phyloP scores from a whole-genome alignment of 2,888 invertebrate species.

The Noctua comes region DNA sequence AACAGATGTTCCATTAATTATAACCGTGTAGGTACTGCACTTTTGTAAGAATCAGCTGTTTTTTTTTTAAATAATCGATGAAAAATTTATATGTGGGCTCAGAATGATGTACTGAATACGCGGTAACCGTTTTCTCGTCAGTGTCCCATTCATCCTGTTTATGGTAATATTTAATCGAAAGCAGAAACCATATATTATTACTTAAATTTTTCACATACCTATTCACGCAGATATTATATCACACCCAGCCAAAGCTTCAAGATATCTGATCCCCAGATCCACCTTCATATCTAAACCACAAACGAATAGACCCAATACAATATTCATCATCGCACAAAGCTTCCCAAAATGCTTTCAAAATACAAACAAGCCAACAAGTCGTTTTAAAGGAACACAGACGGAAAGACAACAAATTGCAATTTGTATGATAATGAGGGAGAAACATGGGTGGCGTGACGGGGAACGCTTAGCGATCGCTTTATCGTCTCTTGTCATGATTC shows the following conservation, averaged over 20 bases:
- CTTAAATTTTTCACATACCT: no score
- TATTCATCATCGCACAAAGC: slow-evolving; percentile 44
- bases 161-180: no score
- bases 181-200: no score
- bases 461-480: slow-evolving; percentile 60
- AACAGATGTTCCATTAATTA: no score
- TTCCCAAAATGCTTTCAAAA: slow-evolving; percentile 41
- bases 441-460: slow-evolving; percentile 76
- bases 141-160: no score
- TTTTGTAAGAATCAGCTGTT: no score
- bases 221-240: background rate
- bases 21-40: no score
- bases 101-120: no score
- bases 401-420: slow-evolving; percentile 84
- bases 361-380: slow-evolving; percentile 50
- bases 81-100: no score
- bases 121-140: no score
- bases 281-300: background rate
- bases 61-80: no score
- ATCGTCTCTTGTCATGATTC: slow-evolving; percentile 63
- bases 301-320: slow-evolving; percentile 17
- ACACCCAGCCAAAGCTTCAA: background rate
- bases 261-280: background rate
- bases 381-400: slow-evolving; percentile 70
- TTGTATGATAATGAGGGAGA: slow-evolving; percentile 85